Evolutionary conservation across 1,140 invertebrate species (phyloP).

Genomic region (Dreissena polymorpha): DNA sequence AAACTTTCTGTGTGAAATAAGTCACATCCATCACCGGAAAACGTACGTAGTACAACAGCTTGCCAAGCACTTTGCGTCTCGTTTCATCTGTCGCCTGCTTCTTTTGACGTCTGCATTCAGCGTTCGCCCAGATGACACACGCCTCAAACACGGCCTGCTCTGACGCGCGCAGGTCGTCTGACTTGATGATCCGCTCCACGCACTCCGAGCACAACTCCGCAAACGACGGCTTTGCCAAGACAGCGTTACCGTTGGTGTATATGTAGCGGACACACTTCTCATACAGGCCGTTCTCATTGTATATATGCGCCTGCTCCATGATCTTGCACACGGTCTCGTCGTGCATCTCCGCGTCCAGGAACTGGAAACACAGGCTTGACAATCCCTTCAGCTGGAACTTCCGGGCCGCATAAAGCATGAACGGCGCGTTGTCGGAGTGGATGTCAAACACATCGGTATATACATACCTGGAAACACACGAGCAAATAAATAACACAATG

Average conservation of each 20-base stretch:
- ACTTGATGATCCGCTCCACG: conserved; percentile 40
- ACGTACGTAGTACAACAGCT: conserved; percentile 51
- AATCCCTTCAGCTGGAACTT: conserved; percentile 90
- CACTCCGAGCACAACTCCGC: conserved; percentile 41
- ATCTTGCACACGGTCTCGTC: conserved; percentile 86
- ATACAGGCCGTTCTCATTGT: conserved; percentile 46
- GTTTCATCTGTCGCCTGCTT: conserved; percentile 43
- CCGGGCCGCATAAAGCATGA: conserved; percentile 90
- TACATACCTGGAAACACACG: conserved; percentile 52
- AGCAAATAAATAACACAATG: conserved; percentile 1
- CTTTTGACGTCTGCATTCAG: conserved; percentile 52
- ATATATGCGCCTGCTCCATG: conserved; percentile 59
- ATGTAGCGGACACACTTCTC: conserved; percentile 51
- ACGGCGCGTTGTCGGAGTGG: conserved; percentile 90
- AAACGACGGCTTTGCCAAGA: conserved; percentile 41
- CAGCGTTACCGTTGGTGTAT: conserved; percentile 25
- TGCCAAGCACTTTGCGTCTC: conserved; percentile 42
- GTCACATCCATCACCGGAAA: conserved; percentile 58
- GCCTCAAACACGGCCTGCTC: conserved; percentile 55
- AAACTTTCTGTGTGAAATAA: conserved; percentile 56
- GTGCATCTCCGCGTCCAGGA: conserved; percentile 87
- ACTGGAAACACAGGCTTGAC: conserved; percentile 89
- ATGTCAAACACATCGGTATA: conserved; percentile 74
- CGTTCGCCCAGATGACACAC: conserved; percentile 50
- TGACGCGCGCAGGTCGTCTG: conserved; percentile 43